A percentile compares a stretch with the other conserved stretches of the same genome.
phyloP scores from a whole-genome alignment of 2,113 vertebrate species.

The Shinisaurus crocodilurus region DNA sequence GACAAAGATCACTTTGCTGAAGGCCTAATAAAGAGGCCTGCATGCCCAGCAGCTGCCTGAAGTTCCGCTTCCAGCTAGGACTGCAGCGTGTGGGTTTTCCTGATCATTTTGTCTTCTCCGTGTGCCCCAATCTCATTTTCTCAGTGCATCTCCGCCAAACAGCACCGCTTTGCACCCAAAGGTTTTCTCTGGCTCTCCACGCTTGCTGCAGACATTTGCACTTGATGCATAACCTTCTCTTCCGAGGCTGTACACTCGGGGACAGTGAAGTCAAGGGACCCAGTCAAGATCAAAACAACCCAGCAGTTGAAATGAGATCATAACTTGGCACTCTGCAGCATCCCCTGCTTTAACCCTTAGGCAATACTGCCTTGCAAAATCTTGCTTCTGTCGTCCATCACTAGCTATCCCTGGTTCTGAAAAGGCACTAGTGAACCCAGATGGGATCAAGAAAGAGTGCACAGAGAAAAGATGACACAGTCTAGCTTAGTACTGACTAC shows the following conservation, averaged over 20 bases:
- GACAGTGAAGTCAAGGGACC: background rate
- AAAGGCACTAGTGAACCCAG: background rate
- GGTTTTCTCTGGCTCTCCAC: background rate
- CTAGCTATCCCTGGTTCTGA: background rate
- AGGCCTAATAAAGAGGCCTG: background rate
- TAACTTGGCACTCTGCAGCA: background rate
- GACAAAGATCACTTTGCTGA: constrained; percentile 23
- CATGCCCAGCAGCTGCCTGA: constrained; percentile 1
- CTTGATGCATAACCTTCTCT: background rate
- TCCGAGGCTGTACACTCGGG: too few relatives aligned
- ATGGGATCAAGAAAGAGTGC: background rate
- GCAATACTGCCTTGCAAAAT: background rate
- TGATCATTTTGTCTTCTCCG: background rate
- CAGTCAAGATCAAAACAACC: too few relatives aligned
- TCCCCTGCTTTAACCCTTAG: background rate
- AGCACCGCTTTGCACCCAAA: background rate
- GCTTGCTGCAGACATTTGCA: background rate
- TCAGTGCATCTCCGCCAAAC: background rate
- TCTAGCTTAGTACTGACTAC: background rate
- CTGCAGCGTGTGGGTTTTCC: background rate
- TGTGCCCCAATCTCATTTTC: accelerated
- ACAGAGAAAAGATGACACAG: background rate
- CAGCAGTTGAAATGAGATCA: background rate
- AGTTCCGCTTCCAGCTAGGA: accelerated
- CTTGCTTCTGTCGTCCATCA: too few relatives aligned